These are phyloP conservation scores for Hirtodrosophila confusa DNA, from an alignment of 2,888 invertebrate species.

Conservation along the genomic window DNA sequence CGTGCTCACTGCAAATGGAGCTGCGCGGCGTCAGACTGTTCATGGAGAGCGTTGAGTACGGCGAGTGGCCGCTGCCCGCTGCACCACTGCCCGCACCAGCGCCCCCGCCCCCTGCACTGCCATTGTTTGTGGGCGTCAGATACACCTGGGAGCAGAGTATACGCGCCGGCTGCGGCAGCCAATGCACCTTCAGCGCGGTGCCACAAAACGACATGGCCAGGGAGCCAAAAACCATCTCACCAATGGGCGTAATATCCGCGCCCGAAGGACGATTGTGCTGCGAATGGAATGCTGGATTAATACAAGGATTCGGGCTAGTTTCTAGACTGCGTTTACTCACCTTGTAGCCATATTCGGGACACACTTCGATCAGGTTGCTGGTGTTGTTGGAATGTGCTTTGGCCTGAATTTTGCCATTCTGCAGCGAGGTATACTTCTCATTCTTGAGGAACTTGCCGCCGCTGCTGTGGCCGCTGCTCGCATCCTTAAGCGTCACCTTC, in stretches of 20 bases:
- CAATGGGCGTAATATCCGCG: conserved; percentile 89
- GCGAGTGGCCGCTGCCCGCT: conserved; percentile 61
- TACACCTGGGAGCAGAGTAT: conserved; percentile 87
- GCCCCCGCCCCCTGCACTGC: conserved; percentile 20
- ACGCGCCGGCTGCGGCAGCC: conserved; percentile 84
- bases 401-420: conserved; percentile 66
- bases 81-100: conserved; percentile 8
- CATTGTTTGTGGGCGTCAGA: conserved; percentile 85
- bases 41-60: conserved; percentile 78
- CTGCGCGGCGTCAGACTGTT: conserved; percentile 81
- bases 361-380: conserved; percentile 86
- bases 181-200: conserved; percentile 91
- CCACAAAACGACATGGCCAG: conserved; percentile 95
- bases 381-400: conserved; percentile 76
- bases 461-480: conserved; percentile 32
- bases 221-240: conserved; percentile 97
- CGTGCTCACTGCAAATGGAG: conserved; percentile 82
- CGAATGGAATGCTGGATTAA: background rate
- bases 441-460: conserved; percentile 66
- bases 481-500: conserved; percentile 85
- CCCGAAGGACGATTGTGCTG: conserved; percentile 88
- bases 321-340: conserved; percentile 83
- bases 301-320: background rate
- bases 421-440: conserved; percentile 58
- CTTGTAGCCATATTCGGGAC: conserved; percentile 88